Percentiles rank a stretch among this genome's conserved stretches.
These are phyloP conservation scores for Sarcoramphus papa DNA, from an alignment of 2,797 vertebrate genomes.

Conservation along the genomic window DNA sequence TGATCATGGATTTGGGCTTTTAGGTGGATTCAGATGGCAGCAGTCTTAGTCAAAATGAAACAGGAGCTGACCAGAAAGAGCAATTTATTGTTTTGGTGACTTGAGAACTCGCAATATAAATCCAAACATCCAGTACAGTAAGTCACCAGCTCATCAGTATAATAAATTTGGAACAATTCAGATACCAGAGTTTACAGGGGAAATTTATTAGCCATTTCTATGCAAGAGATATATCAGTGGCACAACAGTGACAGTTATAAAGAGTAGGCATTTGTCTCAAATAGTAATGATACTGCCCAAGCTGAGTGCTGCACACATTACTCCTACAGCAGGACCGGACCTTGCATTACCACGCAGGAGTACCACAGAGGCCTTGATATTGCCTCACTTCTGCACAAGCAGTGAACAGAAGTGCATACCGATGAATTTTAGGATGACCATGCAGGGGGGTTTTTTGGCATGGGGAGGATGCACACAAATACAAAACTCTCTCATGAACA, in stretches of 20 bases:
- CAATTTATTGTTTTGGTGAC: not conserved
- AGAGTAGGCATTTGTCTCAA: not conserved
- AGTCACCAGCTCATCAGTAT: not conserved
- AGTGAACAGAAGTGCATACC: not conserved
- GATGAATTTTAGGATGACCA: not conserved
- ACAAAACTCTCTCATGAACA: not conserved
- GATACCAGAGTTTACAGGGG: not conserved
- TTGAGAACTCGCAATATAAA: not conserved
- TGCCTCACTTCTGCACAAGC: not conserved
- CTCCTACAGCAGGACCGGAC: not conserved
- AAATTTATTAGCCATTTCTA: not conserved
- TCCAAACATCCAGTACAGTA: not conserved
- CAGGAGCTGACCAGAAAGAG: not conserved
- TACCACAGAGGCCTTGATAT: too few relatives aligned
- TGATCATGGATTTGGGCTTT: not conserved
- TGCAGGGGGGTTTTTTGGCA: not conserved
- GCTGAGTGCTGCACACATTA: rapidly evolving
- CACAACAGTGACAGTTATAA: not conserved
- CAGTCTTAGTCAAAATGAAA: not conserved
- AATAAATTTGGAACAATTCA: not conserved
- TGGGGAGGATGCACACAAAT: not conserved
- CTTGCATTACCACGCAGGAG: not conserved
- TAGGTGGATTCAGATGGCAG: not conserved
- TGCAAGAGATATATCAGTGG: not conserved
- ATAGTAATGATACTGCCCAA: not conserved